These are phyloP conservation scores for Zosterops borbonicus DNA, from an alignment of 2,113 vertebrate species.

Conservation along the genomic window DNA sequence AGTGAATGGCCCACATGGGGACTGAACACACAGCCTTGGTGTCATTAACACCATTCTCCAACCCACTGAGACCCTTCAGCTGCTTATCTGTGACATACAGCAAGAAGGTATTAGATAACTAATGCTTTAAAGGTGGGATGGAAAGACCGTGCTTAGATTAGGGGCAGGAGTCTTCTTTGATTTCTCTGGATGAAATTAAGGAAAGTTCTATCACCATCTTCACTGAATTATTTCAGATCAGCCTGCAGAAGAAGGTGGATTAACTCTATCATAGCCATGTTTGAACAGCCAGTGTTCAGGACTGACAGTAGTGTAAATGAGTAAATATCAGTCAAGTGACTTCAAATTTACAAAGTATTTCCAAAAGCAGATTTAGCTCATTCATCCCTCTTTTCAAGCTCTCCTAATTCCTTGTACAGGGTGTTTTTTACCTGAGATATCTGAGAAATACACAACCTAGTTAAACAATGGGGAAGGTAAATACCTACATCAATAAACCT, in stretches of 20 bases:
- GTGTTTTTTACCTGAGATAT: background rate
- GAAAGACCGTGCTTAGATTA: background rate
- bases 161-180: background rate
- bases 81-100: background rate
- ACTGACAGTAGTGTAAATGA: background rate
- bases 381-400: background rate
- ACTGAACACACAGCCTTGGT: conserved; percentile 59
- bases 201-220: background rate
- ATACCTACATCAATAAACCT: conserved; percentile 46
- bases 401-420: background rate
- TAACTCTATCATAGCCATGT: background rate
- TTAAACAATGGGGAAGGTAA: conserved; percentile 42
- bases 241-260: fast-evolving
- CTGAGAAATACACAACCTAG: conserved; percentile 22
- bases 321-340: background rate
- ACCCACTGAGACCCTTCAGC: conserved; percentile 21
- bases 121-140: background rate
- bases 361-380: background rate
- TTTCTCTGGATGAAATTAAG: background rate
- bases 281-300: background rate
- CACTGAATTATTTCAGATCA: background rate
- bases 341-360: background rate
- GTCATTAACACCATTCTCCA: conserved; percentile 64
- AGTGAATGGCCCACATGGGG: background rate
- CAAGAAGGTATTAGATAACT: background rate